These are phyloP conservation scores for Leptinotarsa peninsularis DNA, from an alignment of 2,888 invertebrate genomes.

Conservation along the genomic window DNA sequence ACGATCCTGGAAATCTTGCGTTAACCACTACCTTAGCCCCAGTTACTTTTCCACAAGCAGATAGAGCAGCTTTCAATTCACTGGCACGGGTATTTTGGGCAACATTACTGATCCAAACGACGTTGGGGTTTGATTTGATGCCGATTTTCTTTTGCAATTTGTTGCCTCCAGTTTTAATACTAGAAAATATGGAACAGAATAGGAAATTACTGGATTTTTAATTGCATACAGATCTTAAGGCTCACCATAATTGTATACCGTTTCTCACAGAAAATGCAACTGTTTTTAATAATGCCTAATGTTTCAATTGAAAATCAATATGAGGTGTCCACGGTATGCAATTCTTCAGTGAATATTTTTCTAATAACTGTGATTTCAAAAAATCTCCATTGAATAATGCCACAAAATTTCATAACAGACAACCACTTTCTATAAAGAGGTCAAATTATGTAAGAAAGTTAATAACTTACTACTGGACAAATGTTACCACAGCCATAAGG, in stretches of 20 bases:
- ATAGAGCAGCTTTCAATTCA: slow-evolving; percentile 92
- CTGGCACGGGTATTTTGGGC: slow-evolving; percentile 92
- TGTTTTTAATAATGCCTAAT: not conserved
- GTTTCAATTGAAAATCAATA: not conserved
- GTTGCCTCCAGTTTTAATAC: slow-evolving; percentile 33
- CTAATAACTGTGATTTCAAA: not conserved
- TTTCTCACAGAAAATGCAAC: slow-evolving; percentile 25
- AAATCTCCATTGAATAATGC: no score
- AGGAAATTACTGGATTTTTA: slow-evolving; percentile 22
- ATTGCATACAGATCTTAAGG: not conserved
- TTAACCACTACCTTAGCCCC: slow-evolving; percentile 98
- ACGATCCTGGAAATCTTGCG: slow-evolving; percentile 90
- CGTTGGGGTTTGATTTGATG: slow-evolving; percentile 67
- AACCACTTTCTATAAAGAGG: no score
- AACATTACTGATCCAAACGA: slow-evolving; percentile 95
- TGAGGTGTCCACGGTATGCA: not conserved
- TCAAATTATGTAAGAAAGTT: no score
- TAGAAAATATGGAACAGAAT: slow-evolving; percentile 34
- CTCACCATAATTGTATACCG: slow-evolving; percentile 15
- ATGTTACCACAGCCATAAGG: no score
- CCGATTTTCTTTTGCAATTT: slow-evolving; percentile 49
- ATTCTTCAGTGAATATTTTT: not conserved
- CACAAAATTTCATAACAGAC: not conserved
- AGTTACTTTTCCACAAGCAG: slow-evolving; percentile 92
- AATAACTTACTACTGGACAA: no score